These are phyloP conservation scores for Euthynnus affinis DNA, from an alignment of 2,797 vertebrate genomes.

Conservation along the genomic window DNA sequence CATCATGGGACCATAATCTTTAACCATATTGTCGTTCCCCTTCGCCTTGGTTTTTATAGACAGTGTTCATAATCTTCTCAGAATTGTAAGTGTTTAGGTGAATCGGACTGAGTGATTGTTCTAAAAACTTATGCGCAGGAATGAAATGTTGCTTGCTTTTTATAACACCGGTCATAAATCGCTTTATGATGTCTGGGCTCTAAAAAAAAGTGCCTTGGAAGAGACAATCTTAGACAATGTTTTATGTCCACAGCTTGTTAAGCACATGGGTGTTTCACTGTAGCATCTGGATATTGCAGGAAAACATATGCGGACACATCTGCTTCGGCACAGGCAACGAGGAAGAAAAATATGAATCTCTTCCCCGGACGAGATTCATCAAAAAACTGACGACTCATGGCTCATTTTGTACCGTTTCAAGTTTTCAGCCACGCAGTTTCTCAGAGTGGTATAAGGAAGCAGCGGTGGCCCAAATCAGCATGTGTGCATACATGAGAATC, in stretches of 20 bases:
- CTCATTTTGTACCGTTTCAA: slow-evolving; percentile 60
- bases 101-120: slow-evolving; percentile 77
- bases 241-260: slow-evolving; percentile 90
- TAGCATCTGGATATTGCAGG: slow-evolving; percentile 86
- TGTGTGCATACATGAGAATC: slow-evolving; percentile 8
- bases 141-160: slow-evolving; percentile 82
- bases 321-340: slow-evolving; percentile 77
- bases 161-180: slow-evolving; percentile 81
- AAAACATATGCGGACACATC: slow-evolving; percentile 89
- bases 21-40: slow-evolving; percentile 73
- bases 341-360: slow-evolving; percentile 79
- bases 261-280: slow-evolving; percentile 85
- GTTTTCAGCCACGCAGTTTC: slow-evolving; percentile 20
- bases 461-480: slow-evolving; percentile 24
- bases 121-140: slow-evolving; percentile 77
- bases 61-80: slow-evolving; percentile 77
- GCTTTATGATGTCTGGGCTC: slow-evolving; percentile 76
- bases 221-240: slow-evolving; percentile 84
- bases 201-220: slow-evolving; percentile 83
- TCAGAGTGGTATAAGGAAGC: slow-evolving; percentile 22
- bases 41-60: slow-evolving; percentile 82
- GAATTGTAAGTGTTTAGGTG: slow-evolving; percentile 77
- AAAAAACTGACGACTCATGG: slow-evolving; percentile 68
- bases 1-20: slow-evolving; percentile 80
- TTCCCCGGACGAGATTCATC: slow-evolving; percentile 76